These are phyloP conservation scores for Budorcas taxicolor DNA, from an alignment of 2,113 vertebrate species.

Conservation along the genomic window DNA sequence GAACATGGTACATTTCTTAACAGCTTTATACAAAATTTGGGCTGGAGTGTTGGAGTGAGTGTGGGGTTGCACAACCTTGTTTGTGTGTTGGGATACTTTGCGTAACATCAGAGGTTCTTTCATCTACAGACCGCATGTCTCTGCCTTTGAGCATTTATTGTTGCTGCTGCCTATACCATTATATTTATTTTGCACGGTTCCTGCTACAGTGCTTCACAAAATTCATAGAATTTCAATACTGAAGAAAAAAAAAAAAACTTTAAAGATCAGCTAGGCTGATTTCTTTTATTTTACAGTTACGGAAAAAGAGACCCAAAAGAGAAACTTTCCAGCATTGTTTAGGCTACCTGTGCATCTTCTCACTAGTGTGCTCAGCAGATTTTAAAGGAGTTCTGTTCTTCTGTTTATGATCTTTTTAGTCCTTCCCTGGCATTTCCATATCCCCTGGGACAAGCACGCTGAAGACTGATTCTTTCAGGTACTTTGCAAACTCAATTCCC, in stretches of 20 bases:
- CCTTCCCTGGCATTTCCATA: not conserved
- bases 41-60: not conserved
- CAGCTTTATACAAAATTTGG: not conserved
- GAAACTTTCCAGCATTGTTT: not conserved
- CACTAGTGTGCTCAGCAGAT: not conserved
- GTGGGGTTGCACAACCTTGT: not conserved
- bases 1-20: not conserved
- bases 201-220: not conserved
- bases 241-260: not conserved
- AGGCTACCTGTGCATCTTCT: not conserved
- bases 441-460: not conserved
- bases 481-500: not conserved
- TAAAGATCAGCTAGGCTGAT: not conserved
- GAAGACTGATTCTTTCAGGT: constrained; percentile 14
- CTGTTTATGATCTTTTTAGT: not conserved
- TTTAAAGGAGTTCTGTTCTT: not conserved
- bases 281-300: not conserved
- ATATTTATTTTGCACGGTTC: not conserved
- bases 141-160: not conserved
- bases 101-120: not conserved
- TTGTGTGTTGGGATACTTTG: not conserved
- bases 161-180: not conserved
- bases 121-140: fast-evolving
- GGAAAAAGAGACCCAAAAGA: not conserved
- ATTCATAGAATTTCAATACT: not conserved